Evolutionary conservation across 2,113 vertebrate species (phyloP), one percentile per base, ranked within the genome.

Genomic region (Onychostruthus taczanowskii): DNA sequence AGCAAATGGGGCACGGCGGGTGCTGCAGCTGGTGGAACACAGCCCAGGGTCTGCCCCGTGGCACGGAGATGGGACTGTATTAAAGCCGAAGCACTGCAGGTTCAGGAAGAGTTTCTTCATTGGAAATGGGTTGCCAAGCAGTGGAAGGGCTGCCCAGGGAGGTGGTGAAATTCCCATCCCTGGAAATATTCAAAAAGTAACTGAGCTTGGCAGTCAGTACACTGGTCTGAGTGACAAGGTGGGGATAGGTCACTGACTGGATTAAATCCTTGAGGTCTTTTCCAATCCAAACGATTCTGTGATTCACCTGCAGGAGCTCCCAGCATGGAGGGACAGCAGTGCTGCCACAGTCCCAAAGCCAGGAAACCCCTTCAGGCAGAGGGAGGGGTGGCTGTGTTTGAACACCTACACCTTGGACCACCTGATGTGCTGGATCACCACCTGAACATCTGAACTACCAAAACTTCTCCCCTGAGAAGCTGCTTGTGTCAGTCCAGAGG

Each of bases 31-130:
- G 35, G 1, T 50, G 55, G 30, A 11, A 63, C 11, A 35, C 30
- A 62, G 87, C 30, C 47, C 78, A 23, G 41, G 56, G 6, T 12
- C 55, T 84, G 69, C 46, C 43, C 64, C 16, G 11, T 8, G 37
- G 2, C 52, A n/a, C 0, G 2, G 20, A 66, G 41, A 84, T 1
- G 2, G 8, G 47, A 17, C 27, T 35, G n/a, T 5, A 5, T 17
- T 15, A 67, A 43, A 63, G 59, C 59, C n/a, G n/a, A 15, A 23
- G 31, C 5, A 10, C 52, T 59, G 37, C 55, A 66, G 16, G 13
- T 28, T 63, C 43, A 30, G 47, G 31, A 44, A 44, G 41, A 49
- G 23, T 50, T 62, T 50, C 35, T 56, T 63, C 31, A 50, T 21
- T 84, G 43, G 28, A 56, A 49, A 77, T 50, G 5, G 10, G 10